Conservation (phyloP, 2,113 vertebrate genomes). For the Tyrannus savana region DNA sequence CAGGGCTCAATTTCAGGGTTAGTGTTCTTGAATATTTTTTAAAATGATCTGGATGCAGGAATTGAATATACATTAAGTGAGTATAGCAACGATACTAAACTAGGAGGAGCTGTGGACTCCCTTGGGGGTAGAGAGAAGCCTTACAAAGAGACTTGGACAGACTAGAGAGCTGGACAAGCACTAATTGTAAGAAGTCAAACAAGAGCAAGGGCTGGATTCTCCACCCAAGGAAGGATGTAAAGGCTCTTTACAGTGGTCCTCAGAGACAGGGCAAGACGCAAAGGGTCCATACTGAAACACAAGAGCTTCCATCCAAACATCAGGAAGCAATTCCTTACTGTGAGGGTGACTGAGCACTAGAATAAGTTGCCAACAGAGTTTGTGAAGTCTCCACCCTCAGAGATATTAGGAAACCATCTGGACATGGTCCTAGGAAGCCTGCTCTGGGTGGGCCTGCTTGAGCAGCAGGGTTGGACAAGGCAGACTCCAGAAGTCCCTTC, state of each 20-base stretch:
- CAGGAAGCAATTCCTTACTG: neutral
- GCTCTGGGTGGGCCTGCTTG: neutral
- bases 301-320: neutral
- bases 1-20: neutral
- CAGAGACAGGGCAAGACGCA: neutral
- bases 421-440: neutral
- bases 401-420: neutral
- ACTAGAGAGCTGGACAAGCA: neutral
- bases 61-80: neutral
- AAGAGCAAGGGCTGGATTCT: neutral
- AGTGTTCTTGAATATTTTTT: neutral
- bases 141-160: neutral
- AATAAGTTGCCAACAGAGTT: neutral
- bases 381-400: neutral
- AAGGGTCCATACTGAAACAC: neutral
- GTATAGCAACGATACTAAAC: neutral
- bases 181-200: neutral
- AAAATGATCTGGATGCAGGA: neutral
- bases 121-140: neutral
- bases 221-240: neutral
- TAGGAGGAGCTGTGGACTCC: neutral
- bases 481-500: neutral
- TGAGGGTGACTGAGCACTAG: neutral
- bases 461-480: neutral
- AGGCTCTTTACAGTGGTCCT: neutral